Evolutionary conservation across 2,113 vertebrate species (phyloP).

Genomic region (Steatornis caripensis): DNA sequence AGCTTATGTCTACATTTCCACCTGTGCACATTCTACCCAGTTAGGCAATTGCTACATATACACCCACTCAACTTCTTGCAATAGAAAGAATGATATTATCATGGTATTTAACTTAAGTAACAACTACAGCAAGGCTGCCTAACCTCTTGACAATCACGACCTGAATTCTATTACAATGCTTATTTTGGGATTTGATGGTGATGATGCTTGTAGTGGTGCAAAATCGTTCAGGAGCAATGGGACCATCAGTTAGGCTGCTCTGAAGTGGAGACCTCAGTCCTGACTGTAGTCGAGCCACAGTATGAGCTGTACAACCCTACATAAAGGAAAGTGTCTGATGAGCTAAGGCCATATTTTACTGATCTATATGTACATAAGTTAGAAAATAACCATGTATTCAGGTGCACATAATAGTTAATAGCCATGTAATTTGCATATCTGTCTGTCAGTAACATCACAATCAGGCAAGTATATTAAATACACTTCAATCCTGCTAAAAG

Average conservation of each 20-base stretch:
- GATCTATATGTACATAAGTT: background rate
- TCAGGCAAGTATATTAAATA: background rate
- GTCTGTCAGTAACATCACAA: background rate
- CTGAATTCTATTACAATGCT: background rate
- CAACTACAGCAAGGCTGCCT: background rate
- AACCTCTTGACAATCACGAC: background rate
- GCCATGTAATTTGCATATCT: background rate
- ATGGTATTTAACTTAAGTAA: slow-evolving; percentile 12
- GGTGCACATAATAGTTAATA: background rate
- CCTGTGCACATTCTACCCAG: background rate
- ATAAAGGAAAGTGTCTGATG: background rate
- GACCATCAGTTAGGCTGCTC: background rate
- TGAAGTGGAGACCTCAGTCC: background rate
- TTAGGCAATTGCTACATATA: slow-evolving; percentile 22
- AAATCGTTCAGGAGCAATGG: background rate
- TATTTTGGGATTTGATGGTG: background rate
- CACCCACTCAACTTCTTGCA: slow-evolving; percentile 32
- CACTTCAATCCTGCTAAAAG: background rate
- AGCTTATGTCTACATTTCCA: slow-evolving; percentile 15
- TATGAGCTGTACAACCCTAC: rapidly evolving
- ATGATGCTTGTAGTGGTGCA: background rate
- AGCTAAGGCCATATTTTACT: background rate
- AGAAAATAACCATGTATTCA: background rate
- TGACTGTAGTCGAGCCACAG: background rate
- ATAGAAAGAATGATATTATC: slow-evolving; percentile 32